phyloP scores from a whole-genome alignment of 1,140 invertebrate species.

The Ceratitis capitata region DNA sequence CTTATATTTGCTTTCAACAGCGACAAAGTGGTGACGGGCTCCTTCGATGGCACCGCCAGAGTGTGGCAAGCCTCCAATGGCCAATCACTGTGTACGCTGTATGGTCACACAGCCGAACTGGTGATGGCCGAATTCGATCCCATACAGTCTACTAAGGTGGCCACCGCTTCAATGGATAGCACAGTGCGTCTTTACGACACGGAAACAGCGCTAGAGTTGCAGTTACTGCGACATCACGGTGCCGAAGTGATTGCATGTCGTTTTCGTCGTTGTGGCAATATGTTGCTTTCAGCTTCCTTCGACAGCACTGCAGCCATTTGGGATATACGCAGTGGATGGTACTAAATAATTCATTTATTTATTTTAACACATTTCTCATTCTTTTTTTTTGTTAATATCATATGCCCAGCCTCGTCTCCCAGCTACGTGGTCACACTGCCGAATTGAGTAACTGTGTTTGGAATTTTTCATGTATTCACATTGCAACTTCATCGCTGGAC shows the following conservation, averaged over 20 bases:
- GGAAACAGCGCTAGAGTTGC: slow-evolving; percentile 72
- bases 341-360: neutral
- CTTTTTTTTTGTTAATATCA: slow-evolving; percentile 33
- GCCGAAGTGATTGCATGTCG: slow-evolving; percentile 79
- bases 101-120: slow-evolving; percentile 79
- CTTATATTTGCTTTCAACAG: slow-evolving; percentile 65
- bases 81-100: slow-evolving; percentile 74
- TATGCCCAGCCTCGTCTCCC: slow-evolving; percentile 70
- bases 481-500: slow-evolving; percentile 79
- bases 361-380: neutral
- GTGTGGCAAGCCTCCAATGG: slow-evolving; percentile 74
- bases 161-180: slow-evolving; percentile 80
- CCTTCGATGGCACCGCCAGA: slow-evolving; percentile 82
- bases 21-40: slow-evolving; percentile 79
- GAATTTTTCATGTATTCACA: slow-evolving; percentile 76
- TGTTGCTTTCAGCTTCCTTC: slow-evolving; percentile 81
- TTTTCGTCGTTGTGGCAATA: slow-evolving; percentile 75
- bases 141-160: slow-evolving; percentile 69
- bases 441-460: slow-evolving; percentile 81
- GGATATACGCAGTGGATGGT: slow-evolving; percentile 70
- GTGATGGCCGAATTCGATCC: slow-evolving; percentile 76
- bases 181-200: slow-evolving; percentile 77
- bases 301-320: slow-evolving; percentile 80
- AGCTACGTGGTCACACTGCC: slow-evolving; percentile 74
- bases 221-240: slow-evolving; percentile 73